A percentile compares a stretch with the other conserved stretches of the same genome.
Conservation (phyloP, 2,797 vertebrate species). For the Gadopsis marmoratus region DNA sequence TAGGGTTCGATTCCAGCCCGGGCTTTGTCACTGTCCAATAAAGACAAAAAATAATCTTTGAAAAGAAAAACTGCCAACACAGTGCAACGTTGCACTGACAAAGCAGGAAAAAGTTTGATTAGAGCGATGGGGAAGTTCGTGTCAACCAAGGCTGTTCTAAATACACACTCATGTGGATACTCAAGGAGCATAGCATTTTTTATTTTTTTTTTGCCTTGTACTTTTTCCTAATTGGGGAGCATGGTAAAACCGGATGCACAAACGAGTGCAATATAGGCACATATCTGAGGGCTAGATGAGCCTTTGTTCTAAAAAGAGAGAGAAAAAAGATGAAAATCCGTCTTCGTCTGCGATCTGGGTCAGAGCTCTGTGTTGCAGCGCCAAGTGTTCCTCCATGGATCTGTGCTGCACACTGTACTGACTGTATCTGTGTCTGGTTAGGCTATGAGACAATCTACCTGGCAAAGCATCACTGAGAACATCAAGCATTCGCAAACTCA, state of each 20-base stretch:
- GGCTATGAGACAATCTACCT: slow-evolving; percentile 39
- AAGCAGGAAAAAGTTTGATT: slow-evolving; percentile 41
- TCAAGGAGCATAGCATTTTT: slow-evolving; percentile 22
- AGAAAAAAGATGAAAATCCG: slow-evolving; percentile 74
- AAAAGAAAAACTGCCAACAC: too few species aligned
- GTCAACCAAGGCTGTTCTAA: slow-evolving; percentile 34
- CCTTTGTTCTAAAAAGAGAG: slow-evolving; percentile 81
- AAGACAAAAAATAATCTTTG: too few species aligned
- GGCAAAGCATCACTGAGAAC: slow-evolving; percentile 41
- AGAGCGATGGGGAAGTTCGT: slow-evolving; percentile 54
- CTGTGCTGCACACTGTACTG: slow-evolving; percentile 57
- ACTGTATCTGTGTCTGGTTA: slow-evolving; percentile 61
- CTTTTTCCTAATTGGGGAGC: slow-evolving; percentile 69
- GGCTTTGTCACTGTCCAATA: too few species aligned
- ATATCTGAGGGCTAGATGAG: slow-evolving; percentile 78
- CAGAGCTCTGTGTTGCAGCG: slow-evolving; percentile 75
- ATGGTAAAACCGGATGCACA: slow-evolving; percentile 65
- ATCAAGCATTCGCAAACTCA: slow-evolving; percentile 39
- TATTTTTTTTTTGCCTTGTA: slow-evolving; percentile 40
- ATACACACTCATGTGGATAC: slow-evolving; percentile 42
- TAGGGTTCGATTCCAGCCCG: too few species aligned
- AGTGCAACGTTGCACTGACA: slow-evolving; percentile 3
- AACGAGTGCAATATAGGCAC: slow-evolving; percentile 68
- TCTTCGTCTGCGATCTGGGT: slow-evolving; percentile 81
- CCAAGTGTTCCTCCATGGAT: slow-evolving; percentile 51